Evolutionary conservation across 2,888 invertebrate species (phyloP), one percentile per base, ranked within the genome.

Genomic region (Hyles lineata): DNA sequence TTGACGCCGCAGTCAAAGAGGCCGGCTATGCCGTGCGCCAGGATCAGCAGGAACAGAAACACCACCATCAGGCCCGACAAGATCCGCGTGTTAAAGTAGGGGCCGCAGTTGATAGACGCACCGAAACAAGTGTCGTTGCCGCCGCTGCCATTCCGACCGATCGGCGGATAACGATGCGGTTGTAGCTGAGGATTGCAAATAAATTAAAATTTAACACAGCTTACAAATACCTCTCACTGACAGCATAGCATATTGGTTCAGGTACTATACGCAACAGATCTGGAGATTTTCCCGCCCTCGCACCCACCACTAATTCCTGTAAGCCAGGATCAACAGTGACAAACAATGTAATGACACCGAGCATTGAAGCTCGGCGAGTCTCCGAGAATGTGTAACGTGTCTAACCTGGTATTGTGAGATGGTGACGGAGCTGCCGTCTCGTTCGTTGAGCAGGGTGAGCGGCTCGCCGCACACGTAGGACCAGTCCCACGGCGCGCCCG

Each of bases 381-480:
- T 32, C 3, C 32, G 5, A 32, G 7, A 6, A 32, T 32, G 0
- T 32, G 32, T 32, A 43, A 9, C 2, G 29, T 1, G 29, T 1
- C 29, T 29, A 8, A 89, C 91, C 86, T 90, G 89, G 73, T 91
- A 91, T 70, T 87, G 83, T 0, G 89, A 84, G 17, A 92, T 87
- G n/a, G 85, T 83, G 70, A 91, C 80, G 0, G 84, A 80, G 72
- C 89, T 90, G 15, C 87, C 88, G 61, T 91, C 91, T 2, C 90
- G 81, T 1, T 75, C 76, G 75, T 91, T 91, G 35, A 86, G 70
- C 0, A 92, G 73, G 19, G 83, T 76, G 0, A 92, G 76, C 0
- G 91, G 91, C 55, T 90, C 89, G 0, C 83, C 84, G 72, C 92
- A 92, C 15, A 87, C 82, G 76, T 87, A 91, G 0, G 91, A 90